A percentile compares a stretch with the other conserved stretches of the same genome.
Evolutionary conservation across 23 tunicate species (phyloP).

Genomic region (Halocynthia roretzi): DNA sequence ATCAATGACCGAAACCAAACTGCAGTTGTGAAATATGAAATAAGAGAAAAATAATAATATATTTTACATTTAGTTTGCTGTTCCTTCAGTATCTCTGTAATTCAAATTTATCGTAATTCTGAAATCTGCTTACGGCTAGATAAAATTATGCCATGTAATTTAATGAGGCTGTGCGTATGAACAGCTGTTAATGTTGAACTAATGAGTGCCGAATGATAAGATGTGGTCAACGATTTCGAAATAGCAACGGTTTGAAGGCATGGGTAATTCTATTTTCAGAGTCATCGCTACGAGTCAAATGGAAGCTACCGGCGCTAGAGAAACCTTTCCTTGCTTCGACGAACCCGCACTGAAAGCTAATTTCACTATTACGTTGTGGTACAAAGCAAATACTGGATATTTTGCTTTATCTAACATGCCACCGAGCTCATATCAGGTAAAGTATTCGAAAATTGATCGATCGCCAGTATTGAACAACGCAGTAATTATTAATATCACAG

Average conservation of each 20-base stretch:
- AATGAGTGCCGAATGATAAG: neutral
- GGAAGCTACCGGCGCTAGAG: conserved; percentile 76
- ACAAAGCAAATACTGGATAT: conserved; percentile 18
- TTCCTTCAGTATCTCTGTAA: too few relatives aligned
- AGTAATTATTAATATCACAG: neutral
- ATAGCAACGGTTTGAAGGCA: too few relatives aligned
- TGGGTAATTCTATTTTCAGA: conserved; percentile 8
- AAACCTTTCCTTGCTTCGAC: conserved; percentile 81
- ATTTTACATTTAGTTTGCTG: too few relatives aligned
- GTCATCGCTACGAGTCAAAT: conserved; percentile 67
- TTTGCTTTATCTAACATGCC: conserved; percentile 77
- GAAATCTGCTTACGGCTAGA: too few relatives aligned
- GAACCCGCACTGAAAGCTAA: conserved; percentile 79
- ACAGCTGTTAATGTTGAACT: too few relatives aligned
- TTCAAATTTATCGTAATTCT: too few relatives aligned
- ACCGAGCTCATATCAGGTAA: conserved; percentile 20
- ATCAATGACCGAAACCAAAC: neutral
- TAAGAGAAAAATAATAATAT: too few relatives aligned
- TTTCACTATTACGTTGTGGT: conserved; percentile 38
- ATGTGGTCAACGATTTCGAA: neutral
- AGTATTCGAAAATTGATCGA: neutral
- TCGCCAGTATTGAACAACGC: neutral
- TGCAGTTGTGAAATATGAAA: too few relatives aligned
- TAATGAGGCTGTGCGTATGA: too few relatives aligned
- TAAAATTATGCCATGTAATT: too few relatives aligned